Evolutionary conservation across 1,140 invertebrate species (phyloP).

Genomic region (Radopholus similis): DNA sequence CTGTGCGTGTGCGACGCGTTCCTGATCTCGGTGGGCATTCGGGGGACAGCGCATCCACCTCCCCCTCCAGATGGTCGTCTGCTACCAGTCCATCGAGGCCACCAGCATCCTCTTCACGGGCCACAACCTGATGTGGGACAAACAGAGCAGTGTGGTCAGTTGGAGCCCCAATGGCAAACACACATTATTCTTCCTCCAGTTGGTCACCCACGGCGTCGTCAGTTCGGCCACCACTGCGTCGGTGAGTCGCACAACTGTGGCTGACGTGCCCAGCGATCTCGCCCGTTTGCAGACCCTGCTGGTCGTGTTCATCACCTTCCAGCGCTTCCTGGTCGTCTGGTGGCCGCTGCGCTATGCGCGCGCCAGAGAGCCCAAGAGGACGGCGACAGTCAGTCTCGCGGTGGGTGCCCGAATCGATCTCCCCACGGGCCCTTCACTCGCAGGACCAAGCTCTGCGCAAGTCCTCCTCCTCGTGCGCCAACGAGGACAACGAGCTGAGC

Average conservation of each 20-base stretch:
- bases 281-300: conserved; percentile 31
- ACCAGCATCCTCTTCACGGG: conserved; percentile 30
- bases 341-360: conserved; percentile 43
- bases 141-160: conserved; percentile 27
- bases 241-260: background rate
- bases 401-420: conserved; percentile 2
- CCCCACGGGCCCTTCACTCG: background rate
- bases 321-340: conserved; percentile 45
- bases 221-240: conserved; percentile 41
- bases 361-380: conserved; percentile 2
- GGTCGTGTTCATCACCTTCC: conserved; percentile 48
- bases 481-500: conserved; percentile 18
- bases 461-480: conserved; percentile 2
- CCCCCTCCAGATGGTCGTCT: too few species aligned
- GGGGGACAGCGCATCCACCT: too few species aligned
- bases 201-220: conserved; percentile 42
- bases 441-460: conserved; percentile 21
- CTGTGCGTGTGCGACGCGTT: conserved; percentile 45
- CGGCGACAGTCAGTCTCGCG: background rate
- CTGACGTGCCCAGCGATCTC: too few species aligned
- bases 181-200: background rate
- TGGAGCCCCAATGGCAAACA: background rate
- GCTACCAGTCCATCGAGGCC: conserved; percentile 46
- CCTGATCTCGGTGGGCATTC: conserved; percentile 33
- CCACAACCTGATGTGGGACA: conserved; percentile 41